Base-by-base conservation (phyloP, 2,888 invertebrate genomes). In the Stegophylla sp. region DNA sequence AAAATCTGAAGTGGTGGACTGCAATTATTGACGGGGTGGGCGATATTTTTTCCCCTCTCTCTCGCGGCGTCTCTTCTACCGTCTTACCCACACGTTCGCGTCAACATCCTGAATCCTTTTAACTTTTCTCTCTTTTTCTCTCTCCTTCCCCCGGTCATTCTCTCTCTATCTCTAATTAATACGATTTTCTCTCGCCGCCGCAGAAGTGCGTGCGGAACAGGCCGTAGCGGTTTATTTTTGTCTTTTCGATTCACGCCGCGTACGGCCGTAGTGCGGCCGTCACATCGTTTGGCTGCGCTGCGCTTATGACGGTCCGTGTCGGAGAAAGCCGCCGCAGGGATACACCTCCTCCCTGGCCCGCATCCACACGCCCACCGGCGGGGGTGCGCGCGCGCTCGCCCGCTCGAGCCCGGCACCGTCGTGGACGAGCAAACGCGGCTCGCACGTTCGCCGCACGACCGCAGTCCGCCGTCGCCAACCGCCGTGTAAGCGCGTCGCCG, bases 201-300 rank as follows among this genome's bases (percentile, higher is more conserved):
- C n/a, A n/a, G n/a, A n/a, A n/a, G n/a, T n/a, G n/a, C n/a, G n/a
- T n/a, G n/a, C n/a, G n/a, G n/a, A n/a, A n/a, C n/a, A n/a, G n/a
- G n/a, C n/a, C n/a, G n/a, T n/a, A n/a, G n/a, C n/a, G n/a, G n/a
- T n/a, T n/a, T n/a, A n/a, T n/a, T 34, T 3, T 34, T 34, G 3
- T 34, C 34, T 7, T 34, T 34, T 5, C 34, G 34, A 3, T 34
- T 34, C 34, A 34, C n/a, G n/a, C n/a, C n/a, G n/a, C n/a, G 48
- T 48, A 9, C 9, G 34, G 1, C 23, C 17, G 43, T 61, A 61
- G 73, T 28, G 61, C 12, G 63, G 13, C 20, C 45, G 23, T 63
- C 20, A 15, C 15, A 34, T 48, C 74, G 77, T 69, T 79, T 23
- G 69, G 77, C 28, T 45, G 77, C 77, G 77, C 59, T 69, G 69